A percentile compares a stretch with the other conserved stretches of the same genome.
phyloP scores from a whole-genome alignment of 53 echinoderm and acorn worm species.

The Patiria pectinifera region DNA sequence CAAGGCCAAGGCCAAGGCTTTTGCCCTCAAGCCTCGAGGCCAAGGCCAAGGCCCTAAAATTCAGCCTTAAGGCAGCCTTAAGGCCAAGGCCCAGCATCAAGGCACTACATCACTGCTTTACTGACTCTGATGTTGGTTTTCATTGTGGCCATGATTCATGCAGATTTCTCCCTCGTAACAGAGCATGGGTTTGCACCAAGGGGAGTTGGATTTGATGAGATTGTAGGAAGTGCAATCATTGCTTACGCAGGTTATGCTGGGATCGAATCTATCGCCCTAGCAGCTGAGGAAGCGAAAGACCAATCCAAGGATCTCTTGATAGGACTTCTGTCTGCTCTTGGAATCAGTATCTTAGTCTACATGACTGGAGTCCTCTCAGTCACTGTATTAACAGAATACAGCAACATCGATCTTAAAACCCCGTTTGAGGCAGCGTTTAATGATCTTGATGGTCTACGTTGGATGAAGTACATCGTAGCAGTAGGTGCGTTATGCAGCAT shows the following conservation, averaged over 20 bases:
- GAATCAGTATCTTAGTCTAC: neutral
- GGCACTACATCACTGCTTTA: too few relatives aligned
- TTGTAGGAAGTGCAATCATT: neutral
- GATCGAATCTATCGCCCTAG: neutral
- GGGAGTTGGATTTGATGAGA: neutral
- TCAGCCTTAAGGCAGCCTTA: too few relatives aligned
- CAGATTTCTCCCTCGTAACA: neutral
- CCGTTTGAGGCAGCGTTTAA: neutral
- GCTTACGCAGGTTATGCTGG: neutral
- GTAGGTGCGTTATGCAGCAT: neutral
- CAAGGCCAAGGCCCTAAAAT: too few relatives aligned
- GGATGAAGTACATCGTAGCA: conserved; percentile 17
- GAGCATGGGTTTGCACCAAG: neutral
- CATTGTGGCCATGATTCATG: neutral
- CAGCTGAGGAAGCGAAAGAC: neutral
- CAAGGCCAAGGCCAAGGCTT: too few relatives aligned
- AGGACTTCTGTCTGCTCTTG: neutral
- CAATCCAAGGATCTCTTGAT: neutral
- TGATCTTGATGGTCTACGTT: neutral
- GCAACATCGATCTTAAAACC: neutral
- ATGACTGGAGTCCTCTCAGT: neutral
- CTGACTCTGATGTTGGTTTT: neutral
- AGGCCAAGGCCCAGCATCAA: too few relatives aligned
- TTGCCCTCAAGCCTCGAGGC: too few relatives aligned
- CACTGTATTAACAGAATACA: neutral